Evolutionary conservation across 2,113 vertebrate species (phyloP), one percentile per base, ranked within the genome.

Genomic region (Accipiter virgatus): DNA sequence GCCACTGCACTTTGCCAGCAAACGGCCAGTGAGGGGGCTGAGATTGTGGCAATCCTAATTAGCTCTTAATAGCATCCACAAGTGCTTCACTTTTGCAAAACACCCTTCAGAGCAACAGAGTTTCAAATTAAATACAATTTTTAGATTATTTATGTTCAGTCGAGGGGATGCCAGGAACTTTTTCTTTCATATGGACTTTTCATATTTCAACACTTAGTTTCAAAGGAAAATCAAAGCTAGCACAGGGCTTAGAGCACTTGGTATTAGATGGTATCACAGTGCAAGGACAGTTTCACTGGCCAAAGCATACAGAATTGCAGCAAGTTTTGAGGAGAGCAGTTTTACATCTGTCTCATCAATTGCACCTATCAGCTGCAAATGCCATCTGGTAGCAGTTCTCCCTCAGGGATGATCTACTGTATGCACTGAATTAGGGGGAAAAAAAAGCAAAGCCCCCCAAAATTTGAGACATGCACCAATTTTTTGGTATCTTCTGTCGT

Each of bases 341-440:
- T 97, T 98, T 85, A 71, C 93, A 94, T 97, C 97, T 97, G 96
- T 97, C 97, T 97, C 86, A 29, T 78, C 53, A 90, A n/a, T 52
- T 68, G 87, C 95, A 71, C 88, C 94, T 68, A 72, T 72, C 4
- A 78, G 77, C 63, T 84, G 79, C 88, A 86, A 84, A 83, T 82
- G 79, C 56, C 65, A 42, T 82, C 7, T 66, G 16, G 43, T 80
- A 58, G 75, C 32, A 75, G 72, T 59, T 62, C 16, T 95, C 48
- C 56, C 81, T 88, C 31, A 63, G 63, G 61, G 53, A 93, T 23
- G 29, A 62, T 66, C 29, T 63, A 43, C 58, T 84, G 15, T 43
- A 61, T 79, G 71, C 22, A 56, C 58, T 87, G 70, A 91, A 74
- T 55, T 77, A 66, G 65, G 32, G 68, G 78, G 17, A 0, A 29